phyloP scores from a whole-genome alignment of 64 coral and sea anemone species.

The Porites australiensis region DNA sequence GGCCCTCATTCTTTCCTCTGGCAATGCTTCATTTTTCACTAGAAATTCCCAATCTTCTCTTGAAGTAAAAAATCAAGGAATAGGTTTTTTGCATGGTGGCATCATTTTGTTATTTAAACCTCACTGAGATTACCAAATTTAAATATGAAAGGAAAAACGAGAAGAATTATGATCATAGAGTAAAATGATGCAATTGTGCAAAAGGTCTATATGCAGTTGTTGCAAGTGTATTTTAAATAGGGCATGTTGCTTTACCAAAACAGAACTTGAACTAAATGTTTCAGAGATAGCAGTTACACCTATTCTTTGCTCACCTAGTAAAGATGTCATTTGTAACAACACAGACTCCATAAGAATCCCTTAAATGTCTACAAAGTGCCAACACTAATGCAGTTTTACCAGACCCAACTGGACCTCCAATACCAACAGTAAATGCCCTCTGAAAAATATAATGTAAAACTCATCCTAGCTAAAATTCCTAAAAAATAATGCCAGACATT shows the following conservation, averaged over 20 bases:
- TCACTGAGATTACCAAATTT: no score
- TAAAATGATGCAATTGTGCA: no score
- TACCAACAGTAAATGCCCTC: slow-evolving; percentile 84
- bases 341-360: slow-evolving; percentile 72
- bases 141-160: no score
- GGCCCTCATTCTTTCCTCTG: slow-evolving; percentile 79
- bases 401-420: slow-evolving; percentile 83
- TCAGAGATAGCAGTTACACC: not conserved
- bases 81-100: not conserved
- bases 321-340: slow-evolving; percentile 91
- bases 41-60: slow-evolving; percentile 92
- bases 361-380: slow-evolving; percentile 77
- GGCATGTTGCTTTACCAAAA: not conserved
- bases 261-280: not conserved
- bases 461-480: not conserved
- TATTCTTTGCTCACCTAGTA: slow-evolving; percentile 52
- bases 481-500: not conserved
- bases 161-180: no score
- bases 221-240: no score
- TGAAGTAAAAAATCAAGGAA: not conserved
- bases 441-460: slow-evolving; percentile 2
- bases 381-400: slow-evolving; percentile 81
- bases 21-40: slow-evolving; percentile 81
- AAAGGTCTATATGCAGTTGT: no score
- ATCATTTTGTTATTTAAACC: not conserved